Base-by-base conservation (phyloP, 1,140 invertebrate species). In the Acyrthosiphon pisum region DNA sequence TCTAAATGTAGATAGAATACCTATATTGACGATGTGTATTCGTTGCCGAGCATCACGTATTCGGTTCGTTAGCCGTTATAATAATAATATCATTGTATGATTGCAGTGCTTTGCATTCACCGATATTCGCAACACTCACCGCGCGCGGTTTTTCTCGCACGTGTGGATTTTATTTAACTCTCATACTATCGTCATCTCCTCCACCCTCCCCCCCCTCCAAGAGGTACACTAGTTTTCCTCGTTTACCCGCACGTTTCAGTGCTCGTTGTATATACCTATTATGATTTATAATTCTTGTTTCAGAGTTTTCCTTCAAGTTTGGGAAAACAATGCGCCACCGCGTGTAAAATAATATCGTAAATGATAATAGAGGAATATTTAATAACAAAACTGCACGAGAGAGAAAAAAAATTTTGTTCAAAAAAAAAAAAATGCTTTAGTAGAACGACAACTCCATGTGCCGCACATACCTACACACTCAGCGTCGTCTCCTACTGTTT, bases 341-440 rank as follows among this genome's bases (percentile, higher is more conserved):
- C 41, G 83, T 41, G 41, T 84, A 44, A 9, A 84, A 84, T 84
- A 84, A 44, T 84, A 84, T n/a, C 14, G 60, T 84, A 84, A 84
- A 84, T 84, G 83, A 84, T 41, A 84, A 84, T 84, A 84, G 44
- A 41, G 83, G 83, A 84, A 84, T 41, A 76, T 76, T 76, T 76
- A 84, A 84, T 84, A 84, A 44, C 37, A 84, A 84, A 84, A 26
- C 18, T 83, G 22, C 37, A 84, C 8, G 37, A 18, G n/a, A n/a
- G n/a, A n/a, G 83, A n/a, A n/a, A n/a, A n/a, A n/a, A n/a, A n/a
- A n/a, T n/a, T n/a, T n/a, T n/a, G n/a, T n/a, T n/a, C n/a, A n/a
- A n/a, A n/a, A 68, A 83, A 83, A 83, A 83, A 83, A 84, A 41
- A 84, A 44, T 37, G 23, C 41, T 41, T 41, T 22, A 23, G 14